Conservation (phyloP, 2,888 invertebrate genomes). For the Hypomecis punctinalis region DNA sequence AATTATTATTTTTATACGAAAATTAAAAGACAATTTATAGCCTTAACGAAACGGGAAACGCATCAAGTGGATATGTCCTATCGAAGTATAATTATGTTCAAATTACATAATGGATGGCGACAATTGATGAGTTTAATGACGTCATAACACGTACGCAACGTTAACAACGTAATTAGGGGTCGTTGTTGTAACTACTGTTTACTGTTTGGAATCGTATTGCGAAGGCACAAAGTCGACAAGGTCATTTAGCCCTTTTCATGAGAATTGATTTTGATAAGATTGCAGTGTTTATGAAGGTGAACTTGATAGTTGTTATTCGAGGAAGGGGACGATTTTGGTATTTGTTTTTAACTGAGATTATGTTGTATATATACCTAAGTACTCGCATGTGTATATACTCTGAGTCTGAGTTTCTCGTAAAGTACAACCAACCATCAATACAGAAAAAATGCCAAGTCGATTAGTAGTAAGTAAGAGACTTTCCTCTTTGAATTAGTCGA, state of each 20-base stretch:
- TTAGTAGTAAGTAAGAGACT: no score
- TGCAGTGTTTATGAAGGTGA: no score
- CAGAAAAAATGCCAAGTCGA: no score
- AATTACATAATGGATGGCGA: conserved; percentile 57
- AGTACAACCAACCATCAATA: no score
- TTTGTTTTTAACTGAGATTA: conserved; percentile 22
- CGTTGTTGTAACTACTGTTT: background rate
- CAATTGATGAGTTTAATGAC: conserved; percentile 58
- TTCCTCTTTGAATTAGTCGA: no score
- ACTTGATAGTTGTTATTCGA: no score
- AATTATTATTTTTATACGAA: no score
- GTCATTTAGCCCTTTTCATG: background rate
- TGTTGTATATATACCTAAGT: conserved; percentile 12
- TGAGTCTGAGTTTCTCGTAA: no score
- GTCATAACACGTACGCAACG: conserved; percentile 43
- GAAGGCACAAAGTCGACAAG: background rate
- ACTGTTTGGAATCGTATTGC: conserved; percentile 11
- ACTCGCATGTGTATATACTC: no score
- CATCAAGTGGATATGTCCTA: no score
- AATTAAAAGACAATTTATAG: no score
- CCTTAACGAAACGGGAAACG: background rate
- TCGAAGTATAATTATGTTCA: conserved; percentile 39
- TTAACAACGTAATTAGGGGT: background rate
- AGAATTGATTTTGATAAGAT: no score
- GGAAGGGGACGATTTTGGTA: background rate